phyloP scores from a whole-genome alignment of 2,888 invertebrate genomes.

The Chouioia cunea region DNA sequence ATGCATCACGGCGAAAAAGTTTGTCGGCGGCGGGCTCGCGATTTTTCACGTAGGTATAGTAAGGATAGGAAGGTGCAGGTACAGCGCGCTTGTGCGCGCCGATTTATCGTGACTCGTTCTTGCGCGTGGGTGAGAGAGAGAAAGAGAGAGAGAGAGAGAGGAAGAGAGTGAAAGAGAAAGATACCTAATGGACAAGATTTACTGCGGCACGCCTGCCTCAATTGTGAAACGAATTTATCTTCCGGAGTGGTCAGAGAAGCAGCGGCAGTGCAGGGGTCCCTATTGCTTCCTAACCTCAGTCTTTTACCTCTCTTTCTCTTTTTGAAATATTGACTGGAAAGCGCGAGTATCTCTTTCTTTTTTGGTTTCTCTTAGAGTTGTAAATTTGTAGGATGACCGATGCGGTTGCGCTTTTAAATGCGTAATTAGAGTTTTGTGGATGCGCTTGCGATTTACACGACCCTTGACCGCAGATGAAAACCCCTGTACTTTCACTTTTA shows the following conservation, averaged over 20 bases:
- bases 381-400: constrained; percentile 48
- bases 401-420: background rate
- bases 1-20: too few species aligned
- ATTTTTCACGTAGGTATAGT: constrained; percentile 31
- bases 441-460: constrained; percentile 55
- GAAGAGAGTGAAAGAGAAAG: constrained; percentile 50
- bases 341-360: too few species aligned
- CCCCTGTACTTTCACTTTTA: too few species aligned
- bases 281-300: constrained; percentile 65
- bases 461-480: constrained; percentile 20
- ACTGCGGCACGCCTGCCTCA: constrained; percentile 61
- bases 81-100: constrained; percentile 2
- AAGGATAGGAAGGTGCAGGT: background rate
- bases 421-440: constrained; percentile 25
- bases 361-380: constrained; percentile 21
- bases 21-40: constrained; percentile 5
- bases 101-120: background rate
- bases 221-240: constrained; percentile 68
- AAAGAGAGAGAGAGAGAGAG: constrained; percentile 21
- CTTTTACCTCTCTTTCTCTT: constrained; percentile 56
- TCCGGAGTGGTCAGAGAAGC: constrained; percentile 54
- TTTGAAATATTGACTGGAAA: constrained; percentile 63
- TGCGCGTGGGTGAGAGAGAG: constrained; percentile 6
- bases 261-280: constrained; percentile 63
- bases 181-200: constrained; percentile 60